Evolutionary conservation across 2,888 invertebrate species (phyloP).

Genomic region (Orthosia cruda): DNA sequence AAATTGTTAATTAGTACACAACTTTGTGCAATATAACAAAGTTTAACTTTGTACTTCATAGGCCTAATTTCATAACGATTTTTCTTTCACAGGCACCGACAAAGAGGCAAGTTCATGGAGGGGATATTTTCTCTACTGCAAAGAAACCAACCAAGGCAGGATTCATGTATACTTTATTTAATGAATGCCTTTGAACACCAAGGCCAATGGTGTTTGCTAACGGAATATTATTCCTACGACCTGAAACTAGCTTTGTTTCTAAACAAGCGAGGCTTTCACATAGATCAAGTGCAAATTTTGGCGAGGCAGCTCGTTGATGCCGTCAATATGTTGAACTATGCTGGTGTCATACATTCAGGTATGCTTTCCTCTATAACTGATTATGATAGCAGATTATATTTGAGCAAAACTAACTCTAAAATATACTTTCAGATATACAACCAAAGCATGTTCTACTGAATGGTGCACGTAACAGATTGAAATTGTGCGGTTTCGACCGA

Average conservation of each 20-base stretch:
- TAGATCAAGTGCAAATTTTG: constrained; percentile 76
- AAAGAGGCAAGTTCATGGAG: constrained; percentile 49
- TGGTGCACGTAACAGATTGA: constrained; percentile 69
- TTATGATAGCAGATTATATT: no score
- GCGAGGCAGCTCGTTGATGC: constrained; percentile 80
- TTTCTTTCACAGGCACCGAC: constrained; percentile 22
- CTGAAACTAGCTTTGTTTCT: constrained; percentile 71
- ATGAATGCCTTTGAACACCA: constrained; percentile 68
- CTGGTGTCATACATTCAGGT: constrained; percentile 82
- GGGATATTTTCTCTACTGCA: constrained; percentile 73
- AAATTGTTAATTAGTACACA: not conserved
- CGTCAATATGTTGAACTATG: constrained; percentile 74
- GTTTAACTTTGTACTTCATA: not conserved
- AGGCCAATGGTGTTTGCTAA: constrained; percentile 75
- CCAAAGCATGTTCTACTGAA: constrained; percentile 82
- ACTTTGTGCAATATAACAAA: not conserved
- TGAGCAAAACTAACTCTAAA: not conserved
- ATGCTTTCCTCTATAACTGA: constrained; percentile 23
- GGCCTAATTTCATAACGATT: not conserved
- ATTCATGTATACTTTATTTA: constrained; percentile 69
- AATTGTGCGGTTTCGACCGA: constrained; percentile 83
- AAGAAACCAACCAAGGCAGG: constrained; percentile 67
- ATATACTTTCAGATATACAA: constrained; percentile 80
- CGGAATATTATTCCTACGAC: constrained; percentile 81
- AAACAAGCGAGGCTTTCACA: constrained; percentile 71